Evolutionary conservation across 2,797 vertebrate species (phyloP), one percentile per base, ranked within the genome.

Genomic region (Synaphobranchus kaupii): DNA sequence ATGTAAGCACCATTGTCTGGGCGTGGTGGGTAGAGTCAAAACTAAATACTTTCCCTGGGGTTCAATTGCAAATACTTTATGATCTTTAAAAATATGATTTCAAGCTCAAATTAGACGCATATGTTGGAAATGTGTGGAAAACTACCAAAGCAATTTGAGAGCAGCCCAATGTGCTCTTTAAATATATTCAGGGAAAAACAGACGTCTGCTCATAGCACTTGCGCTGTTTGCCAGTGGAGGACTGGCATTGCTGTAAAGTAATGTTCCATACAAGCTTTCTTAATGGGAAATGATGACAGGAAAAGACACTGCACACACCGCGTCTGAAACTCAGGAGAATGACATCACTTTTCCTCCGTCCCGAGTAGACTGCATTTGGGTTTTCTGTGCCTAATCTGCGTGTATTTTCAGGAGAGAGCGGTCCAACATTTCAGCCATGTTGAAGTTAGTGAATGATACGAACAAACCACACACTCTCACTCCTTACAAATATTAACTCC

Each of bases 1-100:
- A 10, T 10, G 20, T 20, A 39, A 34, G 12, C 28, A 12, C 68
- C 68, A 39, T 73, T 39, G 10, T 0, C 68, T 15, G 31, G 31
- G 68, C 5, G 31, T 34, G 31, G 28, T 31, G 12, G 68, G 68
- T 34, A 73, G 34, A 31, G 68, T 73, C 12, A 13, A 39, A 39
- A 39, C 68, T 34, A 28, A 73, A 34, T 15, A 73, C 10, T 73
- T 73, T 73, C 68, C 31, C 68, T n/a, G 5, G 68, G 28, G 68
- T 31, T 31, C 68, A 73, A 31, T 73, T 73, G 34, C 31, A 39
- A 73, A 39, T 6, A 39, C 28, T 73, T 73, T 31, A 31, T 73
- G 68, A 73, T 39, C 31, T 73, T 73, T 66, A 13, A 12, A 66
- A 66, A 66, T 73, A 73, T 73, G 31, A 73, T 73, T 73, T 73